Percentiles rank a stretch among this genome's conserved stretches.
Conservation (phyloP, 53 echinoderm and acorn worm genomes). For the Henricia sp. region DNA sequence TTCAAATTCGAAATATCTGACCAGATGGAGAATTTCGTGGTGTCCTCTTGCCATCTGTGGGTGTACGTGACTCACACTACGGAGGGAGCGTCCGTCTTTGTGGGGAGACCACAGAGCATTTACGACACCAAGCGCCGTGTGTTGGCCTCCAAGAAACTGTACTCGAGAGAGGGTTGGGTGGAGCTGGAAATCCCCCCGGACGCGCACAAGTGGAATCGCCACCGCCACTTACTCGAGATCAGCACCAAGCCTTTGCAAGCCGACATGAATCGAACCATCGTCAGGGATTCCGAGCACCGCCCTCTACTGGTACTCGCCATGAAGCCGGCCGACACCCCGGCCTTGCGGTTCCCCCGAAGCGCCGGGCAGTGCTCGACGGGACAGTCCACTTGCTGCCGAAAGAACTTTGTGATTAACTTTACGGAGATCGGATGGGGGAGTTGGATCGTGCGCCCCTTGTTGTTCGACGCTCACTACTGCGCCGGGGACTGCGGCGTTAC, state of each 20-base stretch:
- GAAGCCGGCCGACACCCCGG: neutral
- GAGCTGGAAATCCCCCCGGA: conserved; percentile 40
- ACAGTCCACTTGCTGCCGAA: conserved; percentile 33
- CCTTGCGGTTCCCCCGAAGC: neutral
- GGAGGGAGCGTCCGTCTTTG: conserved; percentile 8
- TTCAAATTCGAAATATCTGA: conserved; percentile 35
- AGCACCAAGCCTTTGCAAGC: conserved; percentile 26
- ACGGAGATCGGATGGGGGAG: conserved; percentile 28
- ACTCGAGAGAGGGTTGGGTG: conserved; percentile 59
- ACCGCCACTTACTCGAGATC: conserved; percentile 28
- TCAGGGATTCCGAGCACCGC: neutral
- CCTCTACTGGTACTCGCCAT: conserved; percentile 35
- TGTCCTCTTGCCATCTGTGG: conserved; percentile 26
- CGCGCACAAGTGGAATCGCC: conserved; percentile 41
- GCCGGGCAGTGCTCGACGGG: neutral
- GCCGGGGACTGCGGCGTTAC: conserved; percentile 9
- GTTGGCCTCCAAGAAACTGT: conserved; percentile 40
- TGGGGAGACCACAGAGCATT: conserved; percentile 7
- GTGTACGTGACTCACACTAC: conserved; percentile 35
- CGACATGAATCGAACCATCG: conserved; percentile 18
- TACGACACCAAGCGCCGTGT: conserved; percentile 12
- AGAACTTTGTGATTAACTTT: conserved; percentile 12
- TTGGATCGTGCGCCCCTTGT: conserved; percentile 9
- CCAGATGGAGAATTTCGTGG: neutral
- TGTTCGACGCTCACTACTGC: conserved; percentile 39